phyloP scores from a whole-genome alignment of 2,888 invertebrate genomes.

The Luperina nickerlii region DNA sequence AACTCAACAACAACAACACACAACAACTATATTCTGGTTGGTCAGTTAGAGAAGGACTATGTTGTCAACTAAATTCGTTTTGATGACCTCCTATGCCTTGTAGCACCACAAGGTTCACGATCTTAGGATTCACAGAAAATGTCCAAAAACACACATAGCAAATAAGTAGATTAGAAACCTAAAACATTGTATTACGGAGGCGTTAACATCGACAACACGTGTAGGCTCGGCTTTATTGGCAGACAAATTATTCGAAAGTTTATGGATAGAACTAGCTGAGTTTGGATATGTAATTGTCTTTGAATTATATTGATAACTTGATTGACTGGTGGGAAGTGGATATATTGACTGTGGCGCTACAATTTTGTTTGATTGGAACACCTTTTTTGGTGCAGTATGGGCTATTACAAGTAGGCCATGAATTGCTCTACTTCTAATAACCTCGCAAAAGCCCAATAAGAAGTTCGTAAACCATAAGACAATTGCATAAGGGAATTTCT shows the following conservation, averaged over 20 bases:
- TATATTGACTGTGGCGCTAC: slow-evolving; percentile 17
- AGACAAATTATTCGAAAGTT: slow-evolving; percentile 46
- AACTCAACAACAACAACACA: background rate
- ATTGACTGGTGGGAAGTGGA: slow-evolving; percentile 47
- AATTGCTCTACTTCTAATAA: background rate
- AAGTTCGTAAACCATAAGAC: background rate
- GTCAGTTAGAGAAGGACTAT: no score
- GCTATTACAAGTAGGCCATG: background rate
- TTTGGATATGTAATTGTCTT: slow-evolving; percentile 42
- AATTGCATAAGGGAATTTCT: background rate
- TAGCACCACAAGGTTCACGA: background rate
- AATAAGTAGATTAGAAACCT: slow-evolving; percentile 27
- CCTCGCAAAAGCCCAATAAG: background rate
- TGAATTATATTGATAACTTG: slow-evolving; percentile 42
- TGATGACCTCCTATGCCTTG: no score
- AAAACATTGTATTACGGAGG: slow-evolving; percentile 49
- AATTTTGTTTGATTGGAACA: slow-evolving; percentile 22
- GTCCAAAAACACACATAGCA: background rate
- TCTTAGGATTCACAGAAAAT: background rate
- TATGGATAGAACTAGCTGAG: slow-evolving; percentile 30
- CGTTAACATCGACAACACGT: slow-evolving; percentile 48
- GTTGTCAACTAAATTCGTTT: background rate
- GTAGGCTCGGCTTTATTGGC: slow-evolving; percentile 59
- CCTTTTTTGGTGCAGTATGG: slow-evolving; percentile 27
- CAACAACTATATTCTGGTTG: background rate